These are phyloP conservation scores for Orchesella cincta DNA, from an alignment of 1,140 invertebrate species.

Conservation along the genomic window DNA sequence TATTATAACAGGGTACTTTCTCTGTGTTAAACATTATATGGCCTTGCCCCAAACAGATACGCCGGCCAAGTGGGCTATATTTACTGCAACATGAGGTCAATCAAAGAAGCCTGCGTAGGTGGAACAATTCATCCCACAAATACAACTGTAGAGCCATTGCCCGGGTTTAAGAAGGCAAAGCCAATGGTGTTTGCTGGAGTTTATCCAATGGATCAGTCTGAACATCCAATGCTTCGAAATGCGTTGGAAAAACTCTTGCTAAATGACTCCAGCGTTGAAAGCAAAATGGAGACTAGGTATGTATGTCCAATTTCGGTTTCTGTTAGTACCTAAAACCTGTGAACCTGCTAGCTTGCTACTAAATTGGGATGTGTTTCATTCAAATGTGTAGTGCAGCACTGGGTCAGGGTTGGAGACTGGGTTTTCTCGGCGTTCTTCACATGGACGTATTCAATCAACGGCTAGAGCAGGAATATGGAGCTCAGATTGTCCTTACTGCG, in stretches of 20 bases:
- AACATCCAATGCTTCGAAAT: slow-evolving; percentile 70
- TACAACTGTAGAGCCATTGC: slow-evolving; percentile 63
- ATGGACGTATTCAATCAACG: slow-evolving; percentile 95
- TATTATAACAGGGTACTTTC: neutral
- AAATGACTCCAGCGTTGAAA: slow-evolving; percentile 90
- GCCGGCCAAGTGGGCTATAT: slow-evolving; percentile 82
- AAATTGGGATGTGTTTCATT: slow-evolving; percentile 23
- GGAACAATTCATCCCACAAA: slow-evolving; percentile 74
- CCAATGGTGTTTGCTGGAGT: slow-evolving; percentile 90
- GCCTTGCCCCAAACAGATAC: slow-evolving; percentile 57
- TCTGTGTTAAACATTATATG: neutral
- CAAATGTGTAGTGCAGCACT: slow-evolving; percentile 72
- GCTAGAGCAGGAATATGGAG: slow-evolving; percentile 88
- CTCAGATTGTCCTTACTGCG: slow-evolving; percentile 84
- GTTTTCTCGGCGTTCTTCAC: slow-evolving; percentile 91
- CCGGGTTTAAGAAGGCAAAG: slow-evolving; percentile 69
- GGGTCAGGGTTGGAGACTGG: slow-evolving; percentile 90
- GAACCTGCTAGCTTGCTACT: neutral
- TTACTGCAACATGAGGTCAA: slow-evolving; percentile 76
- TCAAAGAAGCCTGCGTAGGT: slow-evolving; percentile 77
- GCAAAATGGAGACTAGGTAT: slow-evolving; percentile 77
- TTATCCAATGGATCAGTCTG: slow-evolving; percentile 87
- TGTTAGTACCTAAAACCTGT: neutral
- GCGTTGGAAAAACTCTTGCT: slow-evolving; percentile 87
- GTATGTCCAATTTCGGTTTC: neutral